Conservation (phyloP, 2,888 invertebrate species). For the Hetaerina titia region DNA sequence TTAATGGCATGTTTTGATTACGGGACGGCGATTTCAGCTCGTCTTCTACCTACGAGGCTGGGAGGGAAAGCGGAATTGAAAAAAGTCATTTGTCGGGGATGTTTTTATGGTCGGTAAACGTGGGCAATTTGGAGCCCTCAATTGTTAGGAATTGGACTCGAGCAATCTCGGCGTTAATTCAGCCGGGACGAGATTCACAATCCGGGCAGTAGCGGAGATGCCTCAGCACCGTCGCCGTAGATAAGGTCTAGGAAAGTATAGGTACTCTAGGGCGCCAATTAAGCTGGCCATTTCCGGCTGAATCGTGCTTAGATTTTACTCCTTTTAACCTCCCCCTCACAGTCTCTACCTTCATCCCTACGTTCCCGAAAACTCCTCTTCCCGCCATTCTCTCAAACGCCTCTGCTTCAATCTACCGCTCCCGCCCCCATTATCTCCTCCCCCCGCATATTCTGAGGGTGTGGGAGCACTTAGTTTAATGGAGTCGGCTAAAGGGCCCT, state of each 20-base stretch:
- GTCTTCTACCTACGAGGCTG: background rate
- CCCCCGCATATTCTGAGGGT: background rate
- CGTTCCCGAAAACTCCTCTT: background rate
- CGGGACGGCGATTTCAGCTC: background rate
- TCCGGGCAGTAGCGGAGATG: background rate
- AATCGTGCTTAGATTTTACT: background rate
- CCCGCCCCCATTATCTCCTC: background rate
- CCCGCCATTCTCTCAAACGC: background rate
- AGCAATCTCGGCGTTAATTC: background rate
- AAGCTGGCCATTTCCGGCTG: slow-evolving; percentile 10
- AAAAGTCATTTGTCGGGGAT: background rate
- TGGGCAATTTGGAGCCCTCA: background rate
- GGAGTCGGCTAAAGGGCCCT: slow-evolving; percentile 41
- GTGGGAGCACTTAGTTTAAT: slow-evolving; percentile 38
- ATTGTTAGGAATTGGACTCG: background rate
- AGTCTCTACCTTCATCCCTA: background rate
- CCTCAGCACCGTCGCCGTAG: background rate
- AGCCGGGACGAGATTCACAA: background rate
- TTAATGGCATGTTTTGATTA: background rate
- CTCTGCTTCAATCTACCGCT: no score
- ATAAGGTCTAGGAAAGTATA: background rate
- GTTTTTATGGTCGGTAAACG: background rate
- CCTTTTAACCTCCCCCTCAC: no score
- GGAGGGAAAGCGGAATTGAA: background rate
- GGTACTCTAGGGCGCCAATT: slow-evolving; percentile 11